Conservation (phyloP, 2,797 vertebrate genomes). For the Enteromius unitaeniatus region DNA sequence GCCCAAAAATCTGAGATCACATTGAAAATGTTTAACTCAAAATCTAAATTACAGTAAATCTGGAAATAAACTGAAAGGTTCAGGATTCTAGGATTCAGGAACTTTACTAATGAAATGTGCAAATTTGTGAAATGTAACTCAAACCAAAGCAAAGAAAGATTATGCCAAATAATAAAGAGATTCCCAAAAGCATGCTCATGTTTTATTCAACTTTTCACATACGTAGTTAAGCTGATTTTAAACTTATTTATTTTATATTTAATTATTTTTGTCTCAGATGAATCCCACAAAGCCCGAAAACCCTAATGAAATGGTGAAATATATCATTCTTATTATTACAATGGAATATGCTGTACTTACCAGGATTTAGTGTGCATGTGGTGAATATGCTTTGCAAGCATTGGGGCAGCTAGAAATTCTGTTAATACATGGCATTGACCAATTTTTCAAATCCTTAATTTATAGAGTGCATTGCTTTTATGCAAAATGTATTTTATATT, state of each 20-base stretch:
- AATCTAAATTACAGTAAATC: not conserved
- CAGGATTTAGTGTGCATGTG: not conserved
- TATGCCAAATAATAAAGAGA: not conserved
- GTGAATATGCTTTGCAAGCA: not conserved
- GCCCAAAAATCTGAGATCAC: not conserved
- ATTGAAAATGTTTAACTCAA: not conserved
- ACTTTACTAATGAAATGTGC: not conserved
- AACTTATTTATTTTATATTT: no score
- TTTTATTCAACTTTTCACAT: not conserved
- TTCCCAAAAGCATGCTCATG: not conserved
- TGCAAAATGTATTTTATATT: not conserved
- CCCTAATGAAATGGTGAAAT: no score
- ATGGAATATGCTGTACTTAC: not conserved
- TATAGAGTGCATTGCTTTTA: not conserved
- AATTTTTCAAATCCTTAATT: not conserved
- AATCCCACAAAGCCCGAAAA: not conserved
- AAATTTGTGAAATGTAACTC: not conserved
- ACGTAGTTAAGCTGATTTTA: not conserved
- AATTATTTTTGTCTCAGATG: not conserved
- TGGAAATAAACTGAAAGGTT: not conserved
- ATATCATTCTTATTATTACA: no score
- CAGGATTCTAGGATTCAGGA: not conserved
- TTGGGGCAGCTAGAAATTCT: not conserved
- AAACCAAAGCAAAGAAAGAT: not conserved
- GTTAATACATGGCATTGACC: not conserved